Evolutionary conservation across 1,140 invertebrate species (phyloP), one percentile per base, ranked within the genome.

Genomic region (Temnothorax curvispinosus): DNA sequence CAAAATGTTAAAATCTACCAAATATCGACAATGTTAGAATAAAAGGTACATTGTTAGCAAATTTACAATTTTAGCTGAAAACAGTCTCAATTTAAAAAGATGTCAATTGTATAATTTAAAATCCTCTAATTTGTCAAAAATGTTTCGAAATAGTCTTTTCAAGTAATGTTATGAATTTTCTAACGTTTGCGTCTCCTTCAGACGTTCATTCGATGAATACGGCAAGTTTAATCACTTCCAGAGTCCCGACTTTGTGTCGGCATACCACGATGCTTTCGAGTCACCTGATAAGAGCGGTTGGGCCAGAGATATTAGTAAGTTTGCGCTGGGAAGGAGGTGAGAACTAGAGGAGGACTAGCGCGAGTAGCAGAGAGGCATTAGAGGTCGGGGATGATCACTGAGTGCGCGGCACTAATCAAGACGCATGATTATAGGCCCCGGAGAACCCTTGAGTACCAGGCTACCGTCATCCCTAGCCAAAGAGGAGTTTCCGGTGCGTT

Each of bases 381-480:
- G 93, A 94, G 92, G 89, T 90, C 84, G 87, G 91, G 91, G 93
- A 95, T 95, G 94, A 95, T 95, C 94, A 95, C 94, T 94, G 93
- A 94, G 94, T 93, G 90, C 92, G 58, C 89, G 86, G 92, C 92
- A 95, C 93, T 95, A 95, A 95, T 95, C 95, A 95, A 95, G 94
- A 94, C 92, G 92, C 94, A 95, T 94, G 95, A 95, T 95, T 95
- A 95, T 95, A 95, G 94, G 93, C 93, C 94, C 93, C 91, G 90
- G 89, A 92, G 92, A 93, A 89, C 92, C 91, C 90, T 87, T 67
- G 81, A 91, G 89, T 88, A 90, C 90, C 41, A 75, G 88, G 89
- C 90, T 91, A 92, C 88, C 89, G 77, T 72, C 86, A 82, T 88
- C 86, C 58, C 88, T 84, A 91, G 90, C 89, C 89, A 72, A 92